Percentiles rank a stretch among this genome's conserved stretches.
Conservation (phyloP, 2,888 invertebrate genomes). For the Megaustenia siamemsis region DNA sequence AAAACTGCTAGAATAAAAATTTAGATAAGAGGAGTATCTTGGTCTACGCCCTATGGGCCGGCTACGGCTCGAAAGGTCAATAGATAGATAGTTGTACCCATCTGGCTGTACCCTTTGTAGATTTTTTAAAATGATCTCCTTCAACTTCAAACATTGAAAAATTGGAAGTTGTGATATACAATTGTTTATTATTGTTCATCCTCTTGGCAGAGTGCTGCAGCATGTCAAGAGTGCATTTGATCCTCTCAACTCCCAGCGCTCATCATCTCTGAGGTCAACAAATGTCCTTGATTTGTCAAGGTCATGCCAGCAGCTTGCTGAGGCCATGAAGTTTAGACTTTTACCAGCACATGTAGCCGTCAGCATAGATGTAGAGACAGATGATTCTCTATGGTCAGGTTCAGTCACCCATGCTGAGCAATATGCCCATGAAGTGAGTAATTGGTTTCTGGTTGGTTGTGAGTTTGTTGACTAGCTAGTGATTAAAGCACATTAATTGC, state of each 20-base stretch:
- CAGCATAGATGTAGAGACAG: slow-evolving; percentile 61
- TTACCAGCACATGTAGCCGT: slow-evolving; percentile 77
- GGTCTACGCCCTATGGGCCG: too few species aligned
- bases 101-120: too few species aligned
- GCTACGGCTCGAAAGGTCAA: too few species aligned
- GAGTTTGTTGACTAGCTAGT: too few species aligned
- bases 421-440: slow-evolving; percentile 72
- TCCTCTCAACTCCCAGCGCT: slow-evolving; percentile 76
- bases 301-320: slow-evolving; percentile 84
- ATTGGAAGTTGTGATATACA: not conserved
- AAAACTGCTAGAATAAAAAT: too few species aligned
- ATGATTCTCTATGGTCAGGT: slow-evolving; percentile 63
- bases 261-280: slow-evolving; percentile 64
- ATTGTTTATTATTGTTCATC: not conserved
- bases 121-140: too few species aligned
- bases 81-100: too few species aligned
- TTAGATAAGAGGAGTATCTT: too few species aligned
- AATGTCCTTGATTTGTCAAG: slow-evolving; percentile 84
- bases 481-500: too few species aligned
- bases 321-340: slow-evolving; percentile 83
- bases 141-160: too few species aligned
- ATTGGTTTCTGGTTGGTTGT: too few species aligned
- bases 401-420: slow-evolving; percentile 75
- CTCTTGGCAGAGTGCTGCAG: slow-evolving; percentile 79
- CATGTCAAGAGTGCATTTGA: slow-evolving; percentile 82